These are phyloP conservation scores for Papilio dardanus DNA, from an alignment of 1,140 invertebrate species.

Conservation along the genomic window DNA sequence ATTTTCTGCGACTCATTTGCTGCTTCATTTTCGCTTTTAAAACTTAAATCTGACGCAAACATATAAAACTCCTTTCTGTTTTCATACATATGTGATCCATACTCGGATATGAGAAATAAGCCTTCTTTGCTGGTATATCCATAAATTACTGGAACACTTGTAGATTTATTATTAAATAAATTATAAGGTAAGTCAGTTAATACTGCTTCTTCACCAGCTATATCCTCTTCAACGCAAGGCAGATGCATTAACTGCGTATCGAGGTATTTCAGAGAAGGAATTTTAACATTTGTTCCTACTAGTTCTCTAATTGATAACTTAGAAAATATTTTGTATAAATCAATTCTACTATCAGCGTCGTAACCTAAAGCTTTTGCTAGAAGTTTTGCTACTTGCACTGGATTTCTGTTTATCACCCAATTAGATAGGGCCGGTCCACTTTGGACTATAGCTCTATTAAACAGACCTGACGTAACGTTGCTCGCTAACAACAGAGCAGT, in stretches of 20 bases:
- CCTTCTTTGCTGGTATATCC: constrained; percentile 69
- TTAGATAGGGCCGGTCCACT: constrained; percentile 86
- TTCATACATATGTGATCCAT: constrained; percentile 50
- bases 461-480: constrained; percentile 63
- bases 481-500: constrained; percentile 66
- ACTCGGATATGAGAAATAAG: constrained; percentile 56
- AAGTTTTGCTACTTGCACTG: constrained; percentile 43
- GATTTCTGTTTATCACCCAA: constrained; percentile 82
- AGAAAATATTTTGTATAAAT: constrained; percentile 39
- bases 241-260: constrained; percentile 33
- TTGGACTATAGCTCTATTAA: constrained; percentile 82
- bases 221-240: constrained; percentile 38
- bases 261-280: constrained; percentile 31
- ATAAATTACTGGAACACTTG: constrained; percentile 49
- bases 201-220: constrained; percentile 33
- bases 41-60: constrained; percentile 67
- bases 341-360: constrained; percentile 21
- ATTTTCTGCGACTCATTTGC: constrained; percentile 45
- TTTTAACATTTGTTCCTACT: constrained; percentile 6
- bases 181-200: constrained; percentile 37
- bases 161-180: constrained; percentile 45
- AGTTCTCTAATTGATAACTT: constrained; percentile 32
- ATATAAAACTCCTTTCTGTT: constrained; percentile 60
- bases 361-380: constrained; percentile 37
- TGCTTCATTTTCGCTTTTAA: constrained; percentile 54